Conservation (phyloP, 2,888 invertebrate genomes). For the Imbricaverruca yamaguchii region DNA sequence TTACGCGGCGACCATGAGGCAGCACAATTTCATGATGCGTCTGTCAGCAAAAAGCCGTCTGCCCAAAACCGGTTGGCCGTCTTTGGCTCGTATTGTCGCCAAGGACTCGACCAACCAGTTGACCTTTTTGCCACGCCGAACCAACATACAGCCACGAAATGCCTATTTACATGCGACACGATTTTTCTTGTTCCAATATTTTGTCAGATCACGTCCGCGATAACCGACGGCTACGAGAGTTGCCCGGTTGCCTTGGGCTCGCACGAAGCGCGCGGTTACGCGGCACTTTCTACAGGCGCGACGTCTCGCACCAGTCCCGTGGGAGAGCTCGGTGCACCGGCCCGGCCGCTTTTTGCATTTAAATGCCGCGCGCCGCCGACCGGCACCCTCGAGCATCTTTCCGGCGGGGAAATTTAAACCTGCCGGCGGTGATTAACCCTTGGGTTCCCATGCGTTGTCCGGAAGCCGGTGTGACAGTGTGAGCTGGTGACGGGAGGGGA, state of each 20-base stretch:
- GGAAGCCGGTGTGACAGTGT: not conserved
- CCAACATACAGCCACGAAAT: not conserved
- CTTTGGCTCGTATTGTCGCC: not conserved
- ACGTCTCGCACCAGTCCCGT: not conserved
- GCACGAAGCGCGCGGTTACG: not conserved
- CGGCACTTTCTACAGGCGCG: not conserved
- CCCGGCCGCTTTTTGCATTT: not conserved
- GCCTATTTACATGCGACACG: slow-evolving; percentile 12
- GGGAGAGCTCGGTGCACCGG: not conserved
- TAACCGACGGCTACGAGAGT: not conserved
- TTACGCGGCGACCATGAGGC: not conserved
- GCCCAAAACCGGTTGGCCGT: not conserved
- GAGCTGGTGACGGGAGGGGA: not conserved
- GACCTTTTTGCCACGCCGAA: not conserved
- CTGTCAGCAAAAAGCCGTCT: slow-evolving; percentile 15
- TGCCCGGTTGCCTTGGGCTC: not conserved
- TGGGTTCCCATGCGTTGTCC: slow-evolving; percentile 2
- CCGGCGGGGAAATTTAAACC: slow-evolving; percentile 20
- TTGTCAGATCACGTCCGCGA: not conserved
- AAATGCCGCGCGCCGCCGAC: not conserved
- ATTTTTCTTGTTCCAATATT: slow-evolving; percentile 12
- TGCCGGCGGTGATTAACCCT: slow-evolving; percentile 13
- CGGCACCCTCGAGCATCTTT: slow-evolving; percentile 1
- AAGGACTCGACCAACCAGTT: not conserved
- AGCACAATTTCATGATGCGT: not conserved